Conservation (phyloP, 2,888 invertebrate species). For the Coronaproctus castanopsis region DNA sequence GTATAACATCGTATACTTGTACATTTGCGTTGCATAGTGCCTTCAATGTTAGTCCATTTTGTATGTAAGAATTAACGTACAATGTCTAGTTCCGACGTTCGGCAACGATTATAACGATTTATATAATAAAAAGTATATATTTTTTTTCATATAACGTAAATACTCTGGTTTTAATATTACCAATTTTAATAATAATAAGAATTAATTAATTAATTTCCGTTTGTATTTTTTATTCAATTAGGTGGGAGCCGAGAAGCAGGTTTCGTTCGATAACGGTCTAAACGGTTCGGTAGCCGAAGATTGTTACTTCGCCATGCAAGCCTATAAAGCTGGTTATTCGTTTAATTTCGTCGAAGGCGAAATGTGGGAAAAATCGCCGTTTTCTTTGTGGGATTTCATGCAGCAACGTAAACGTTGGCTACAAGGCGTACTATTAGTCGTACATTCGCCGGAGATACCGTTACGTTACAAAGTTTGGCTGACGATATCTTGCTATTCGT, state of each 20-base stretch:
- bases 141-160: too few species aligned
- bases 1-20: too few species aligned
- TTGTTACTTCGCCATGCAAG: slow-evolving; percentile 91
- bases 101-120: too few species aligned
- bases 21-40: too few species aligned
- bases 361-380: slow-evolving; percentile 97
- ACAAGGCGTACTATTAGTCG: slow-evolving; percentile 71
- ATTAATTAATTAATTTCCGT: too few species aligned
- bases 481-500: slow-evolving; percentile 78
- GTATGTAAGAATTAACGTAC: too few species aligned
- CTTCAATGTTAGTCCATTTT: too few species aligned
- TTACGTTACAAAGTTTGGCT: slow-evolving; percentile 56
- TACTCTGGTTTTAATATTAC: too few species aligned
- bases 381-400: slow-evolving; percentile 81
- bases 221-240: too few species aligned
- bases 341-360: slow-evolving; percentile 95
- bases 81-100: too few species aligned
- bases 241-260: slow-evolving; percentile 74
- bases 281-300: slow-evolving; percentile 97
- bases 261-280: slow-evolving; percentile 86
- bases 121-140: too few species aligned
- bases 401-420: slow-evolving; percentile 94
- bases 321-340: slow-evolving; percentile 68
- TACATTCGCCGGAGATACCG: slow-evolving; percentile 68
- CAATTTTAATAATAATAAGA: too few species aligned